These are phyloP conservation scores for Rotaria socialis DNA, from an alignment of 2,888 invertebrate species.

Conservation along the genomic window DNA sequence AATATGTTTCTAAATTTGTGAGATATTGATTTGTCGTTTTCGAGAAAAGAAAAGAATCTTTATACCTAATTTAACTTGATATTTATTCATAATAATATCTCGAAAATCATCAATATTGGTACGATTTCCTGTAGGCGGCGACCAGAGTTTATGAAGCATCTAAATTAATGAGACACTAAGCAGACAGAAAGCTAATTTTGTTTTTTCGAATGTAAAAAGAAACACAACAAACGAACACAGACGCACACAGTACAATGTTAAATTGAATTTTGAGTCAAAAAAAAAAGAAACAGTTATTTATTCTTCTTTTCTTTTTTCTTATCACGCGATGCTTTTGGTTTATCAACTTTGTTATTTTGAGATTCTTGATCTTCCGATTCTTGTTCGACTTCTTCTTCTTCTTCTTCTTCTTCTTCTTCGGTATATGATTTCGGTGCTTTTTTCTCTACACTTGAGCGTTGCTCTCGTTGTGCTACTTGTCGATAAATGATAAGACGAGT, in stretches of 20 bases:
- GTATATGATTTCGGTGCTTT: background rate
- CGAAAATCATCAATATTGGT: constrained; percentile 55
- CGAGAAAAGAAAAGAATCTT: constrained; percentile 25
- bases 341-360: background rate
- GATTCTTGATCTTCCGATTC: constrained; percentile 8
- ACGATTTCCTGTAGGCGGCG: constrained; percentile 49
- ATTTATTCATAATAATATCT: constrained; percentile 53
- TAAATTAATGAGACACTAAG: background rate
- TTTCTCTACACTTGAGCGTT: background rate
- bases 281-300: background rate
- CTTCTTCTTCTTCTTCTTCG: background rate
- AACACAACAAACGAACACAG: background rate
- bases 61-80: constrained; percentile 52
- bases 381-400: background rate
- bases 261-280: background rate
- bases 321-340: background rate
- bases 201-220: background rate
- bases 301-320: background rate
- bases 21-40: constrained; percentile 46
- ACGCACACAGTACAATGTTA: background rate
- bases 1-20: constrained; percentile 56
- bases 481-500: constrained; percentile 58
- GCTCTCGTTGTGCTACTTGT: constrained; percentile 51
- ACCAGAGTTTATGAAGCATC: constrained; percentile 51
- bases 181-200: background rate